These are phyloP conservation scores for Strigamia crassipes DNA, from an alignment of 2,888 invertebrate species.

Conservation along the genomic window DNA sequence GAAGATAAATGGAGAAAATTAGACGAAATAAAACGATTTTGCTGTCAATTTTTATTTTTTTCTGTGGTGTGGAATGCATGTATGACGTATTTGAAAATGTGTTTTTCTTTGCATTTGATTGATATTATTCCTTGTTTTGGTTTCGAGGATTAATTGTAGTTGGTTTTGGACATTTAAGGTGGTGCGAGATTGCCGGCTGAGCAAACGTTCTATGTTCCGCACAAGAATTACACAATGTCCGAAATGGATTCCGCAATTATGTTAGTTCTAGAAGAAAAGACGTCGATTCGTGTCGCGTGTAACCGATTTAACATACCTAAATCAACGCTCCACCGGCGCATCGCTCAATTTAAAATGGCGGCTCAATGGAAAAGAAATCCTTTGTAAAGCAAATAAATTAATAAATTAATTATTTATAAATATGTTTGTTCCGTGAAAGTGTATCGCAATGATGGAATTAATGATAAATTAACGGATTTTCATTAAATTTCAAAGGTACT, in stretches of 20 bases:
- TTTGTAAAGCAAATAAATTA: no score
- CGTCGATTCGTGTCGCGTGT: slow-evolving; percentile 5
- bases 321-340: slow-evolving; percentile 20
- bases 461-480: background rate
- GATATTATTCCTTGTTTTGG: background rate
- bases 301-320: slow-evolving; percentile 1
- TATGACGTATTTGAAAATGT: background rate
- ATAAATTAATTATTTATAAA: no score
- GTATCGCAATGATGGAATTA: no score
- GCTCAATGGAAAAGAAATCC: background rate
- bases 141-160: background rate
- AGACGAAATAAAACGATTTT: background rate
- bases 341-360: background rate
- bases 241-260: slow-evolving; percentile 3
- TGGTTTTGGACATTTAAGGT: slow-evolving; percentile 5
- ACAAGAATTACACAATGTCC: background rate
- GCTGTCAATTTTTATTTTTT: background rate
- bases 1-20: background rate
- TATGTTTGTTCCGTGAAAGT: no score
- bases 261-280: background rate
- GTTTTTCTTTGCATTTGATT: background rate
- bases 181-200: background rate
- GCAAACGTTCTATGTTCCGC: background rate
- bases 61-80: background rate
- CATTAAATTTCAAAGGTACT: background rate